Evolutionary conservation across 2,888 invertebrate genomes (phyloP), one percentile per base, ranked within the genome.

Genomic region (Cantharis rustica): DNA sequence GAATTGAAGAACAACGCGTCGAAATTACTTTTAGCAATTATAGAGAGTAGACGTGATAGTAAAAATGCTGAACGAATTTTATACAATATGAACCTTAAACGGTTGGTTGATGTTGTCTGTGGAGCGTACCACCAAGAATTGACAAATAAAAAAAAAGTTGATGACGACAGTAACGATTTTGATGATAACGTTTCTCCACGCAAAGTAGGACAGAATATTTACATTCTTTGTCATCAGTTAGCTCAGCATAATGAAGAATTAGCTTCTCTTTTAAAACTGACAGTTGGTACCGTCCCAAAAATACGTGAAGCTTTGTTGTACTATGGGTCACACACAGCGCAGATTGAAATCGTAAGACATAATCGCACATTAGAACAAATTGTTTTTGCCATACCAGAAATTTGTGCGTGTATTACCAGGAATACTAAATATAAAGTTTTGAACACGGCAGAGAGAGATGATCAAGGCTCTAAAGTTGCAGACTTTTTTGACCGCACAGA

Each of bases 1-100:
- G 98, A 99, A 87, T 90, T 99, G 73, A 99, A 99, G 90, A 98
- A 99, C 88, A 98, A 99, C 89, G 99, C 99, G 5, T 98, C 98
- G n/a, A 99, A 99, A 88, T 90, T 99, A 73, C 90, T 99, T 16
- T 89, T 99, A 69, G 99, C 99, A 73, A 98, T 99, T 80, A 99
- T 99, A 98, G 99, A 99, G 89, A 98, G 98, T 80, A 91, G 99
- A 71, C 97, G 98, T 11, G 84, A 84, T 78, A 82, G 84, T 66
- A 98, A 99, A 88, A 98, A 98, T 89, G 98, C 99, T 2, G 99
- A 99, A 88, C 91, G 98, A 81, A 99, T 99, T 81, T 89, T 99
- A 16, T 96, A 96, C 86, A 99, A 98, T 86, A 98, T 99, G 98
- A 97, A 96, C 88, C 97, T 97, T 0, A 95, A 95, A 84, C 97